These are phyloP conservation scores for Nettapus auritus DNA, from an alignment of 2,113 vertebrate genomes.

Conservation along the genomic window DNA sequence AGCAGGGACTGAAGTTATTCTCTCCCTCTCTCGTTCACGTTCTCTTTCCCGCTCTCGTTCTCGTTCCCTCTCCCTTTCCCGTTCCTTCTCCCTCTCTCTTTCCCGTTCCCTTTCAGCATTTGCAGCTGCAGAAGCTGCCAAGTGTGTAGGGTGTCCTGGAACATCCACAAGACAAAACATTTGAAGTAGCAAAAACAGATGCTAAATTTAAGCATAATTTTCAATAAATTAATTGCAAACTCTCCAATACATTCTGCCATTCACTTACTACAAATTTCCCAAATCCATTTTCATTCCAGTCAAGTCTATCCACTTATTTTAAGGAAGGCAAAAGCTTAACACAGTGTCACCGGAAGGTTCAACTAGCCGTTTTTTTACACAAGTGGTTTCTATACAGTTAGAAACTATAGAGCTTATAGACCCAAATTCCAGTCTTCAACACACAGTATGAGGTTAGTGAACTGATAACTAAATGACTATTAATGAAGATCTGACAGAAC, in stretches of 20 bases:
- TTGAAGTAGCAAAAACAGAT: neutral
- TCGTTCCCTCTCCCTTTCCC: conserved; percentile 75
- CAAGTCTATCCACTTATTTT: neutral
- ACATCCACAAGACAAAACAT: neutral
- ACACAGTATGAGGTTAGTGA: neutral
- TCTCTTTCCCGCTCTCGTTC: conserved; percentile 74
- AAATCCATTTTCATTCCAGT: neutral
- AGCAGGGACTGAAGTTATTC: conserved; percentile 68
- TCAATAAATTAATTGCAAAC: too few species aligned
- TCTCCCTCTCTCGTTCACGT: conserved; percentile 76
- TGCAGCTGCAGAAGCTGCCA: conserved; percentile 82
- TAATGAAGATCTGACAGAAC: neutral
- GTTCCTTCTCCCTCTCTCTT: conserved; percentile 77
- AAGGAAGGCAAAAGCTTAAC: neutral
- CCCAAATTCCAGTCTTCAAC: neutral
- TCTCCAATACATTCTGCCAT: neutral
- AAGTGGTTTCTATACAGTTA: neutral
- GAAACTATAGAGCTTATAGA: neutral
- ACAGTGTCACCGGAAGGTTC: neutral
- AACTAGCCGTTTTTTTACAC: neutral
- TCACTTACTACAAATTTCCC: neutral
- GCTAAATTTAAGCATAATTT: neutral
- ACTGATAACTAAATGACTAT: neutral
- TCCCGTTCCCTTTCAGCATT: conserved; percentile 84
- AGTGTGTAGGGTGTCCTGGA: conserved; percentile 88